Base-by-base conservation (phyloP, 2,113 vertebrate genomes). In the Callionymus lyra region DNA sequence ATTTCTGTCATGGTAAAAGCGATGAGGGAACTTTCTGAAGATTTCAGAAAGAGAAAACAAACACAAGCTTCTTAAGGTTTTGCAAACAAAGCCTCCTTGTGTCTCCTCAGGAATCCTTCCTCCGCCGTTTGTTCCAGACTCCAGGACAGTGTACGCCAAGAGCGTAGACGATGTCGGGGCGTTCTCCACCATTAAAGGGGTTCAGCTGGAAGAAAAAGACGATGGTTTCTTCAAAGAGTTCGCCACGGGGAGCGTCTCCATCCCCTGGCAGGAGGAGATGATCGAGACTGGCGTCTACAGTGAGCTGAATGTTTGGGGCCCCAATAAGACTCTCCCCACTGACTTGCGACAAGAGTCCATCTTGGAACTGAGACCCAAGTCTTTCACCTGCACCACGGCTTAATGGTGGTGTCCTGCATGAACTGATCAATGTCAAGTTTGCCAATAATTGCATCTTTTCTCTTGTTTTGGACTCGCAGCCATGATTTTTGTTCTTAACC, bases 251-350 rank as follows among this genome's bases (percentile, higher is more conserved):
- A 91, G 83, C 75, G 86, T 92, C 45, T 18, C 89, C 55, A 83
- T 91, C 19, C 88, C 90, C 1, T 92, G 91, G 91, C 91, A 94
- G 76, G 89, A 92, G 63, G 89, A 93, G 70, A 92, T 92, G 88
- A 84, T 94, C 0, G 88, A 91, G 50, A 91, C 52, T 0, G 84
- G 90, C 1, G 18, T 91, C 46, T 94, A 86, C 1, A 72, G 68
- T 0, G 88, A 92, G 69, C 78, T 94, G 34, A 89, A 86, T 0
- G 56, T 87, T 6, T 90, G 88, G 89, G 86, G 82, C 1, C 19
- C 71, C 0, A 63, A 61, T 0, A 86, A 85, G 1, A 13, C 59
- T 9, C 54, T 89, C 47, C 84, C 89, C 0, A 76, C 80, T 0
- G 90, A 91, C 63, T 79, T 92, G 43, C 84, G 84, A 2, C 76